Conservation (phyloP, 2,888 invertebrate species). For the Dynastes maya region DNA sequence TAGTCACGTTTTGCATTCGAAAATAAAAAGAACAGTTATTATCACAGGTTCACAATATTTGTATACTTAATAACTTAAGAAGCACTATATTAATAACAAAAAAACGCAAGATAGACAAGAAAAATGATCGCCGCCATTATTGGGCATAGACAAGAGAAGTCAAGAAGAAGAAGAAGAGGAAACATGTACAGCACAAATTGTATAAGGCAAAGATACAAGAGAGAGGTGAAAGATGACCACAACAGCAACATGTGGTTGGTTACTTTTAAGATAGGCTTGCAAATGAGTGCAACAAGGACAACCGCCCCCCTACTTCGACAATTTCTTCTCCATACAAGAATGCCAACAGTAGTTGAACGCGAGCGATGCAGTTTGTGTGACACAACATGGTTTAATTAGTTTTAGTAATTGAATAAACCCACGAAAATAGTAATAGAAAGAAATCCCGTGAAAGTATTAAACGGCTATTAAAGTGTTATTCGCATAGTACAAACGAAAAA, state of each 20-base stretch:
- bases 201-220: background rate
- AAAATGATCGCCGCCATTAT: background rate
- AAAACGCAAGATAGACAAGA: too few species aligned
- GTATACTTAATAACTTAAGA: too few species aligned
- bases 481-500: background rate
- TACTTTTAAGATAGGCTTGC: background rate
- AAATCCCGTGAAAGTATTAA: too few species aligned
- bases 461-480: background rate
- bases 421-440: too few species aligned
- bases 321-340: constrained; percentile 47
- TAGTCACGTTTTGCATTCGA: too few species aligned
- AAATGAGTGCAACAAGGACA: constrained; percentile 15
- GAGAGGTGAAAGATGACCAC: too few species aligned
- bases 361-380: constrained; percentile 27
- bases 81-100: too few species aligned
- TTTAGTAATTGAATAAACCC: background rate
- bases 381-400: constrained; percentile 41
- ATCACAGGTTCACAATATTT: too few species aligned
- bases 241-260: constrained; percentile 43
- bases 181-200: background rate
- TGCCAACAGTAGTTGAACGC: constrained; percentile 48
- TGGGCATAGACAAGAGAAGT: background rate
- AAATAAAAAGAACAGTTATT: too few species aligned
- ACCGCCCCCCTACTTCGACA: constrained; percentile 33
- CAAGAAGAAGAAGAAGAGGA: background rate